A percentile compares a stretch with the other conserved stretches of the same genome.
phyloP scores from a whole-genome alignment of 1,140 invertebrate species.

The Zaprionus nigranus region DNA sequence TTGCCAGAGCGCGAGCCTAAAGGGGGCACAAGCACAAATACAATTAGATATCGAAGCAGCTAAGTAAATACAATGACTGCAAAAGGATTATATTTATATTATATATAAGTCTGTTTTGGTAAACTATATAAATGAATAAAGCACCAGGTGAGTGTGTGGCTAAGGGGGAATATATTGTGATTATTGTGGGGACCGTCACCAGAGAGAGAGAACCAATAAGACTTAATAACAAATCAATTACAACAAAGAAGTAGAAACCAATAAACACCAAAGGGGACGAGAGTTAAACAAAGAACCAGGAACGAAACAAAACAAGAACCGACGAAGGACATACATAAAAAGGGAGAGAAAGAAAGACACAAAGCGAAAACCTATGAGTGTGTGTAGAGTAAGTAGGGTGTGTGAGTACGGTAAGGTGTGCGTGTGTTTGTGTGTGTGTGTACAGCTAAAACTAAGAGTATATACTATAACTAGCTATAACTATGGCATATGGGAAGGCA shows the following conservation, averaged over 20 bases:
- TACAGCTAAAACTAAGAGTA: slow-evolving; percentile 6
- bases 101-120: neutral
- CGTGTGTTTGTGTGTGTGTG: slow-evolving; percentile 10
- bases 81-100: neutral
- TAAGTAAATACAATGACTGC: neutral
- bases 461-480: slow-evolving; percentile 5
- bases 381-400: slow-evolving; percentile 5
- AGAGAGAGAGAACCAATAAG: slow-evolving; percentile 27
- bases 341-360: slow-evolving; percentile 25
- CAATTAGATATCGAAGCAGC: neutral
- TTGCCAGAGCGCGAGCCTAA: slow-evolving; percentile 87
- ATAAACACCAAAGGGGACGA: slow-evolving; percentile 27
- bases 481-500: slow-evolving; percentile 3
- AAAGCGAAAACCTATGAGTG: slow-evolving; percentile 34
- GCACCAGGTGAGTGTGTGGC: slow-evolving; percentile 47
- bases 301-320: slow-evolving; percentile 40
- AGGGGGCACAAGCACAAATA: slow-evolving; percentile 26
- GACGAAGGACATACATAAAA: slow-evolving; percentile 19
- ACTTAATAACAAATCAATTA: slow-evolving; percentile 40
- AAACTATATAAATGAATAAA: slow-evolving; percentile 33
- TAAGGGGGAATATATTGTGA: neutral
- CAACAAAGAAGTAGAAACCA: slow-evolving; percentile 45
- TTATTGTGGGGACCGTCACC: slow-evolving; percentile 64
- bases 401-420: slow-evolving; percentile 21
- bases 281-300: slow-evolving; percentile 47